phyloP scores from a whole-genome alignment of 1,140 invertebrate species.

The Drosophila pseudoobscura region DNA sequence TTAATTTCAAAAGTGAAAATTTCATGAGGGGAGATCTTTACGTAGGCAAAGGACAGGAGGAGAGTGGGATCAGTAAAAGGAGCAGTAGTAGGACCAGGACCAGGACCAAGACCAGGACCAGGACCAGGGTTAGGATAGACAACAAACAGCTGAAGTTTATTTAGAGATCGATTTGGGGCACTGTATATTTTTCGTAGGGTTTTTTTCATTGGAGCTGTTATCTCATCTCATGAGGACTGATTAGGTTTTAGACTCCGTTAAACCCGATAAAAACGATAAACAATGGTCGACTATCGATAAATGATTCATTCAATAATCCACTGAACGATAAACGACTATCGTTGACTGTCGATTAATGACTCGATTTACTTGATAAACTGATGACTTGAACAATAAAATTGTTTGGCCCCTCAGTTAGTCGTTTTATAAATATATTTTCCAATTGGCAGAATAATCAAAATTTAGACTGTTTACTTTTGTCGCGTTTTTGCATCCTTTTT shows the following conservation, averaged over 20 bases:
- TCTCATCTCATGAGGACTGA: too few species aligned
- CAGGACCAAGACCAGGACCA: neutral
- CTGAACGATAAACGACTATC: conserved; percentile 7
- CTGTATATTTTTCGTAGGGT: conserved; percentile 3
- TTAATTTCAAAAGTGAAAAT: conserved; percentile 19
- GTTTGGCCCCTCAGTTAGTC: conserved; percentile 25
- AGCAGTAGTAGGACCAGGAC: neutral
- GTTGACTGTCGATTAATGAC: conserved; percentile 12
- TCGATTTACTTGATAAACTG: conserved; percentile 8
- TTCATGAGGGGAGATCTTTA: conserved; percentile 5
- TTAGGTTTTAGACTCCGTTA: too few species aligned
- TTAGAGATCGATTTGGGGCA: conserved; percentile 6
- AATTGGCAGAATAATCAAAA: conserved; percentile 72
- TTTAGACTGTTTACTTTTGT: conserved; percentile 39
- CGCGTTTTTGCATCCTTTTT: conserved; percentile 27
- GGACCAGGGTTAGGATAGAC: neutral
- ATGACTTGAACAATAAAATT: conserved; percentile 51
- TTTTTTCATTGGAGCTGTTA: conserved; percentile 5
- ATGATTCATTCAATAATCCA: neutral
- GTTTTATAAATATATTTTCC: conserved; percentile 36
- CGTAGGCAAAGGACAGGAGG: conserved; percentile 7
- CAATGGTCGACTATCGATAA: neutral
- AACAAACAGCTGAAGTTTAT: too few species aligned
- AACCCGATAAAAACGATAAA: too few species aligned
- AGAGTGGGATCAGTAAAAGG: neutral